Percentiles rank a stretch among this genome's conserved stretches.
These are phyloP conservation scores for Trypoxylus dichotomus DNA, from an alignment of 1,140 invertebrate species.

Conservation along the genomic window DNA sequence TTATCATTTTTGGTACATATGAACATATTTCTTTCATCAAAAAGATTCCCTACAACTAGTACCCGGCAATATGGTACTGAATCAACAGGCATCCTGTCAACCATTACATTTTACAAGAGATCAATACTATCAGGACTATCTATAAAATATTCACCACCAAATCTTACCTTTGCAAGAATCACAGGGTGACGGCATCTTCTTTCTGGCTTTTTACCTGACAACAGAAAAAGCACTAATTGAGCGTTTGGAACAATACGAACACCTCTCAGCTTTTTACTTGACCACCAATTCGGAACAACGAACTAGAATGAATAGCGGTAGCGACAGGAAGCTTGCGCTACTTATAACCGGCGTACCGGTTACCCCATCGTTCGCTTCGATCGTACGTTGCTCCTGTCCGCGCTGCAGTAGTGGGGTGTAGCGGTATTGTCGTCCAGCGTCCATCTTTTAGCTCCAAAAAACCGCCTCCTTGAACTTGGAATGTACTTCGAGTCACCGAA, in stretches of 20 bases:
- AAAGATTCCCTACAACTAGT: neutral
- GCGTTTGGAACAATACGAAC: too few relatives aligned
- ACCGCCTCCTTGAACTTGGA: conserved; percentile 16
- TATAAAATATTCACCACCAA: neutral
- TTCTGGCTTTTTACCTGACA: neutral
- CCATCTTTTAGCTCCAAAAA: neutral
- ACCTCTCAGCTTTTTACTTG: neutral
- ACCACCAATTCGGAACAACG: neutral
- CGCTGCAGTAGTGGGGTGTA: conserved; percentile 1
- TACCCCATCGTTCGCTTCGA: neutral
- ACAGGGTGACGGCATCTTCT: conserved; percentile 27
- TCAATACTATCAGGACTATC: neutral
- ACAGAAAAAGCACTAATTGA: neutral
- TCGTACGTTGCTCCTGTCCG: conserved; percentile 12
- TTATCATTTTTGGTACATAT: too few relatives aligned
- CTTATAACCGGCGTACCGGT: conserved; percentile 11
- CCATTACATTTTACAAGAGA: neutral
- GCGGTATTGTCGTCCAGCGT: neutral
- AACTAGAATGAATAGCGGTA: neutral
- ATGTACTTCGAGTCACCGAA: neutral
- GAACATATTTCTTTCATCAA: too few relatives aligned
- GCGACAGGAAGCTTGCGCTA: neutral
- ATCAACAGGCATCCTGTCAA: neutral
- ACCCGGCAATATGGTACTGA: neutral
- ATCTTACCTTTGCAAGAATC: conserved; percentile 30